phyloP scores from a whole-genome alignment of 2,113 vertebrate species.

The Neodontobutis hainanensis region DNA sequence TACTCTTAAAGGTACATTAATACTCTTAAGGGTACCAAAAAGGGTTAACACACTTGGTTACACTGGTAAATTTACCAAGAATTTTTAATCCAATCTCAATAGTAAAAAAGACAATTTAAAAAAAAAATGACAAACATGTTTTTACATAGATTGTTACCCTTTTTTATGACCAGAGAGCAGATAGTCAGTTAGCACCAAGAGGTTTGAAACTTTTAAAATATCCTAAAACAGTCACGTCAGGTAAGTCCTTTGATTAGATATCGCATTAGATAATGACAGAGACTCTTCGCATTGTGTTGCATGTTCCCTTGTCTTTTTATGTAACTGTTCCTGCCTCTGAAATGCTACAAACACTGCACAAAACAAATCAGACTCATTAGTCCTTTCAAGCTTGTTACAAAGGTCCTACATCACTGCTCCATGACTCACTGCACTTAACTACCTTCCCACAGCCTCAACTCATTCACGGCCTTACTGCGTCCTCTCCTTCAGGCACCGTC shows the following conservation, averaged over 20 bases:
- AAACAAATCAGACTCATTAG: constrained; percentile 18
- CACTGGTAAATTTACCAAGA: no score
- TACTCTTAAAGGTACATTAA: no score
- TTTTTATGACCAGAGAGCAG: no score
- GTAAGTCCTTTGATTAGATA: neutral
- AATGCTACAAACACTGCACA: constrained; percentile 25
- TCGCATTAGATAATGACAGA: constrained; percentile 14
- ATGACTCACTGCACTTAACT: neutral
- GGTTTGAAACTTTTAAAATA: no score
- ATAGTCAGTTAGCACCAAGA: no score
- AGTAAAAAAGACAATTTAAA: no score
- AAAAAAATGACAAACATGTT: no score
- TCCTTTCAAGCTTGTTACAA: constrained; percentile 24
- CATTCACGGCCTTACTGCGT: constrained; percentile 37
- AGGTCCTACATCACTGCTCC: constrained; percentile 31
- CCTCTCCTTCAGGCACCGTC: constrained; percentile 36
- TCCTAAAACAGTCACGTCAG: no score
- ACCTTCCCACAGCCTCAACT: constrained; percentile 32
- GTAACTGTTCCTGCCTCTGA: constrained; percentile 21
- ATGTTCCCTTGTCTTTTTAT: constrained; percentile 35
- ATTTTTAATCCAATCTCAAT: no score
- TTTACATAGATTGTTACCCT: no score
- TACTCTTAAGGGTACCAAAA: no score
- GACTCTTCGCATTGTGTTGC: neutral
- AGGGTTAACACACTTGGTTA: no score